phyloP scores from a whole-genome alignment of 2,113 vertebrate genomes.

The Ursus arctos region DNA sequence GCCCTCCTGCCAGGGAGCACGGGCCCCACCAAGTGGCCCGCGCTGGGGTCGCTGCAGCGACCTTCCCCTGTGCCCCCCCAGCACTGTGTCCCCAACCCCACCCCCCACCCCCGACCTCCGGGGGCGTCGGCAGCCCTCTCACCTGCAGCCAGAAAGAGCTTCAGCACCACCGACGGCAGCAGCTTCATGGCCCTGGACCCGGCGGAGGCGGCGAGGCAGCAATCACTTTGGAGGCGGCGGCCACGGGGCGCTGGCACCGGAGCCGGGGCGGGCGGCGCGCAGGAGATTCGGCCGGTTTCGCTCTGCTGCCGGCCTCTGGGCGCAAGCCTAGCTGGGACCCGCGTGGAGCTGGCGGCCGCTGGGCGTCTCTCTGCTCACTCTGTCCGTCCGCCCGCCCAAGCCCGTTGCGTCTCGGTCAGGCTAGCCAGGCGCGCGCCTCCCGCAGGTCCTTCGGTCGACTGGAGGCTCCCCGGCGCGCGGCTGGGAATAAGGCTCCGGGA shows the following conservation, averaged over 20 bases:
- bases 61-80: background rate
- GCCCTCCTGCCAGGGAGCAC: constrained; percentile 34
- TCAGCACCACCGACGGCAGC: constrained; percentile 77
- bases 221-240: constrained; percentile 72
- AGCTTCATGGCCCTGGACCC: constrained; percentile 79
- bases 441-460: constrained; percentile 58
- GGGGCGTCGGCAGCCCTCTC: constrained; percentile 34
- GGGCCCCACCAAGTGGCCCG: constrained; percentile 70
- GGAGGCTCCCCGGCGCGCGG: constrained; percentile 50
- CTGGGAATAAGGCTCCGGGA: constrained; percentile 63
- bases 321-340: constrained; percentile 44
- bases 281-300: constrained; percentile 4
- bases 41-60: background rate
- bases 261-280: constrained; percentile 6
- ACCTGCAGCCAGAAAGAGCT: constrained; percentile 87
- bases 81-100: constrained; percentile 64
- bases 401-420: background rate
- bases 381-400: background rate
- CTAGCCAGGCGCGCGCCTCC: background rate
- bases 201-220: constrained; percentile 31
- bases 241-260: constrained; percentile 41
- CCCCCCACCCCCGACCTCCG: constrained; percentile 41
- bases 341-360: background rate
- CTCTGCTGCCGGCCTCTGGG: constrained; percentile 12
- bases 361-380: background rate